Conservation (phyloP, 2,888 invertebrate genomes). For the Drosophila birchii region DNA sequence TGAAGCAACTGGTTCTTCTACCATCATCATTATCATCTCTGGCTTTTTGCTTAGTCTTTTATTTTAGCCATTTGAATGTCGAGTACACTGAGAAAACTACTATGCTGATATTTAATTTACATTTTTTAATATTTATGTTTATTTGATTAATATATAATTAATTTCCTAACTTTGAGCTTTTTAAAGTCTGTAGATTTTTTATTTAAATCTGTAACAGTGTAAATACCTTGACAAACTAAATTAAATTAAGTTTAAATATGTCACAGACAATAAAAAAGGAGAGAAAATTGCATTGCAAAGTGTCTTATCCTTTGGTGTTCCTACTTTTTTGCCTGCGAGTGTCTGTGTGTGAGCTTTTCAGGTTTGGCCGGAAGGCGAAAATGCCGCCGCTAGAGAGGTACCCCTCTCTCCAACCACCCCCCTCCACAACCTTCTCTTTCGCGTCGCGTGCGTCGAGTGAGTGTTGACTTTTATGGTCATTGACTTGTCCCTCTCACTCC, state of each 20-base stretch:
- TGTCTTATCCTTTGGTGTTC: slow-evolving; percentile 8
- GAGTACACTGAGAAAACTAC: slow-evolving; percentile 9
- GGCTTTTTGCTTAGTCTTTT: slow-evolving; percentile 16
- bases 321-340: slow-evolving; percentile 2
- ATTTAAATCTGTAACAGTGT: neutral
- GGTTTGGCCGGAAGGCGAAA: slow-evolving; percentile 49
- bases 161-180: too few relatives aligned
- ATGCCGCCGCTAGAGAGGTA: slow-evolving; percentile 39
- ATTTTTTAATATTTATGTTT: neutral
- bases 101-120: neutral
- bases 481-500: slow-evolving; percentile 43
- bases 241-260: slow-evolving; percentile 28
- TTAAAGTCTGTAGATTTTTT: neutral
- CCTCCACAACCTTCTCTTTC: neutral
- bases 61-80: slow-evolving; percentile 32
- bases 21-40: slow-evolving; percentile 28
- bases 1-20: slow-evolving; percentile 41
- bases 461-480: slow-evolving; percentile 56
- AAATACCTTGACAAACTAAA: slow-evolving; percentile 17
- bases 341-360: slow-evolving; percentile 14
- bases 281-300: slow-evolving; percentile 49
- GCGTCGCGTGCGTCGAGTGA: slow-evolving; percentile 38
- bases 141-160: neutral
- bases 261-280: too few relatives aligned
- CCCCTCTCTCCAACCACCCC: neutral